These are phyloP conservation scores for Stigmatopora argus DNA, from an alignment of 2,113 vertebrate genomes.

Conservation along the genomic window DNA sequence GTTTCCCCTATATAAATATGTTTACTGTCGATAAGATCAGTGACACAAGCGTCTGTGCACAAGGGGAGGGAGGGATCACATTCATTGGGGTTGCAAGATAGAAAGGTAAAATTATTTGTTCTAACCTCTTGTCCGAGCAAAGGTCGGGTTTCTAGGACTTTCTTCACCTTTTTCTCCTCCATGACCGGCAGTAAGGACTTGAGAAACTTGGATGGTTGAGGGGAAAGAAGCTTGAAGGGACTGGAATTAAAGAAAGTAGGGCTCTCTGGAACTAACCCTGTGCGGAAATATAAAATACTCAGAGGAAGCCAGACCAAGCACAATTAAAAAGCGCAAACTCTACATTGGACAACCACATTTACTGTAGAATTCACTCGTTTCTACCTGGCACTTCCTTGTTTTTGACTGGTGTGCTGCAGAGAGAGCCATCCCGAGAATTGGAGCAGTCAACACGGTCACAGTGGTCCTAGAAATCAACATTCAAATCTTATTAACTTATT, in stretches of 20 bases:
- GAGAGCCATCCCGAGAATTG: conserved; percentile 76
- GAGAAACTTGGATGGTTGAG: conserved; percentile 93
- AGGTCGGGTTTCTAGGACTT: conserved; percentile 80
- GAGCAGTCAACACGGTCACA: conserved; percentile 79
- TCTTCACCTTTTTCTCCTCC: conserved; percentile 85
- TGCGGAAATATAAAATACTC: not conserved
- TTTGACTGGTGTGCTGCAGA: conserved; percentile 81
- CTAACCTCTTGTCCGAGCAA: conserved; percentile 90
- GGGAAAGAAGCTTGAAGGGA: conserved; percentile 90
- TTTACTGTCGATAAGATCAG: not conserved
- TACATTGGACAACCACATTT: not conserved
- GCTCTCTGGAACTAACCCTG: conserved; percentile 74
- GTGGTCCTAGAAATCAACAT: conserved; percentile 69
- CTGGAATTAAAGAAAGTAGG: conserved; percentile 80
- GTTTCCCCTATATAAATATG: not conserved
- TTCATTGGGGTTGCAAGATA: not conserved
- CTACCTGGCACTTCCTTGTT: conserved; percentile 77
- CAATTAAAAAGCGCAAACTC: not conserved
- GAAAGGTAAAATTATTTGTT: not conserved
- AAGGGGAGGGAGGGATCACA: not conserved
- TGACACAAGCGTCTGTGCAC: conserved; percentile 4
- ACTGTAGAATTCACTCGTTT: not conserved
- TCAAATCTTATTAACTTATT: not conserved
- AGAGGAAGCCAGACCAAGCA: not conserved
- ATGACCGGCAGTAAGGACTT: conserved; percentile 91